Conservation (phyloP, 1,140 invertebrate genomes). For the Prorops nasuta region DNA sequence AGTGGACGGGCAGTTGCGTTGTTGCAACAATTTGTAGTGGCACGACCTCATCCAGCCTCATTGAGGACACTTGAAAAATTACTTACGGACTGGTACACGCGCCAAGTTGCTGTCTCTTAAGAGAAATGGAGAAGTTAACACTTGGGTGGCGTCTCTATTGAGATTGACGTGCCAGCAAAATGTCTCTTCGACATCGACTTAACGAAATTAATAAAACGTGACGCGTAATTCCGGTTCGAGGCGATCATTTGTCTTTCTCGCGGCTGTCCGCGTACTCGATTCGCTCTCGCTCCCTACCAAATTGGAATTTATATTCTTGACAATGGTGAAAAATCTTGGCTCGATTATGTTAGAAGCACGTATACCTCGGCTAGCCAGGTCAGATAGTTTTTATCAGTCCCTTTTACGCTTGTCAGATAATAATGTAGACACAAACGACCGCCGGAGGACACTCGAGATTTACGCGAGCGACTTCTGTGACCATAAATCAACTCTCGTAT, state of each 20-base stretch:
- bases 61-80: constrained; percentile 24
- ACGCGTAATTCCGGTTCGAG: constrained; percentile 25
- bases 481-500: constrained; percentile 42
- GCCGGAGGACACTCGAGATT: constrained; percentile 18
- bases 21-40: constrained; percentile 13
- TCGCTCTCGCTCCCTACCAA: too few relatives aligned
- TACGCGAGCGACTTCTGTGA: constrained; percentile 16
- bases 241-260: constrained; percentile 18
- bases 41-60: constrained; percentile 18
- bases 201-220: constrained; percentile 29
- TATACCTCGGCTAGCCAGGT: too few relatives aligned
- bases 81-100: neutral
- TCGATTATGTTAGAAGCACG: too few relatives aligned
- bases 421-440: constrained; percentile 17
- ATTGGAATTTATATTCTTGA: too few relatives aligned
- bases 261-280: neutral
- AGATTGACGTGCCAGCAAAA: constrained; percentile 29
- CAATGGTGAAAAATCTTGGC: too few relatives aligned
- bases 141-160: constrained; percentile 27
- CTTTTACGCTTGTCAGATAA: constrained; percentile 28
- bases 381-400: too few relatives aligned
- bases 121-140: constrained; percentile 19
- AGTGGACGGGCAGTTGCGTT: constrained; percentile 8
- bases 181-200: constrained; percentile 25
- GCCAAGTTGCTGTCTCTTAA: constrained; percentile 4